Conservation (phyloP, 2,113 vertebrate species). For the Bucco capensis region DNA sequence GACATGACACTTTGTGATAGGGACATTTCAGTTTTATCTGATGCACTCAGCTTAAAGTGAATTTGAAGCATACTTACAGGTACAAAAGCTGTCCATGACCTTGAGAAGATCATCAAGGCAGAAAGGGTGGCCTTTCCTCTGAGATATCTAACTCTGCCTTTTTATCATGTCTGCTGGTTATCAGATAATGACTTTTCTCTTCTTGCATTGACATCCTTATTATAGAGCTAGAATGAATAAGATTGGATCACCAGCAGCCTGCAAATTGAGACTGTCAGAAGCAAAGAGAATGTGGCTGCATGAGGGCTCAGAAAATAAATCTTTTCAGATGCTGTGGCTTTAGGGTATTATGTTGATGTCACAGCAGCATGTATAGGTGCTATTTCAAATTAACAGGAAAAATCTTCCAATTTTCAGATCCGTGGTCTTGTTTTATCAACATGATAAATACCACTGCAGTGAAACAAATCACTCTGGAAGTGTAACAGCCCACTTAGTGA, state of each 20-base stretch:
- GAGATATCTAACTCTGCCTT: conserved; percentile 10
- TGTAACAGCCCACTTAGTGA: background rate
- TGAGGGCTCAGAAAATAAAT: conserved; percentile 61
- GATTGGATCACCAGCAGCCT: conserved; percentile 48
- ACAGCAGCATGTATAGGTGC: conserved; percentile 39
- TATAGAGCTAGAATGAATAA: conserved; percentile 36
- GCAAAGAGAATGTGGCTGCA: conserved; percentile 21
- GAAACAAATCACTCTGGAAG: conserved; percentile 33
- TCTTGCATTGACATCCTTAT: conserved; percentile 52
- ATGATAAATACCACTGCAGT: conserved; percentile 58
- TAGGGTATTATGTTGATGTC: conserved; percentile 60
- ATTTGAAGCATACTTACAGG: background rate
- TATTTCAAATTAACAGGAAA: conserved; percentile 67
- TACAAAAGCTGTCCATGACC: conserved; percentile 23
- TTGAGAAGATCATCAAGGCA: conserved; percentile 42
- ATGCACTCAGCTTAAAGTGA: background rate
- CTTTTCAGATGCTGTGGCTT: conserved; percentile 39
- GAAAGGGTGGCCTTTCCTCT: background rate
- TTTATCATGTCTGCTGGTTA: conserved; percentile 14
- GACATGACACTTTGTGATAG: background rate
- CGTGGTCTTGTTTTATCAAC: conserved; percentile 44
- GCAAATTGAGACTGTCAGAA: conserved; percentile 48
- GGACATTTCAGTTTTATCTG: background rate
- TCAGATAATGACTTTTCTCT: conserved; percentile 36
- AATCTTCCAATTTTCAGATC: conserved; percentile 49